Percentiles rank a stretch among this genome's conserved stretches.
Conservation (phyloP, 1,140 invertebrate genomes). For the Lanistes nyassanus region DNA sequence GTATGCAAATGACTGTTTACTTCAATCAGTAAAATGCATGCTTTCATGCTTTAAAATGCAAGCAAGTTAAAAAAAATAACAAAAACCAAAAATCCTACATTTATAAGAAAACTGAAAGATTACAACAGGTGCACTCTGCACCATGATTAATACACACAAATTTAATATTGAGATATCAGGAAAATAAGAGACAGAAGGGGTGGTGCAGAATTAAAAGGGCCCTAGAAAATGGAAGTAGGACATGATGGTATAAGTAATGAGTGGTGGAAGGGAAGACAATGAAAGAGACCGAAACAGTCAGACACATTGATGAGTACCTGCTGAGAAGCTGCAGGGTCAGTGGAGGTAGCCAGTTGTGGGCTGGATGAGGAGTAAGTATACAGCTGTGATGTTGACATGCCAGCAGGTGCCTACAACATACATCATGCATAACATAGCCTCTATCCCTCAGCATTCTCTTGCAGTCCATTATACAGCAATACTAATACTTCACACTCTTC, state of each 20-base stretch:
- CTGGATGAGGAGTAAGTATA: slow-evolving; percentile 78
- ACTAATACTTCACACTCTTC: too few species aligned
- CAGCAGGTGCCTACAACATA: slow-evolving; percentile 80
- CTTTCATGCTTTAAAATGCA: too few species aligned
- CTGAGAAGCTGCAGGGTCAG: slow-evolving; percentile 36
- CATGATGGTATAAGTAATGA: not conserved
- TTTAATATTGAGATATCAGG: not conserved
- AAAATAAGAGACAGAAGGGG: not conserved
- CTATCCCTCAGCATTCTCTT: too few species aligned
- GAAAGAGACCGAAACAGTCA: not conserved
- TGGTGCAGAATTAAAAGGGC: slow-evolving; percentile 26
- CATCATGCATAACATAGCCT: too few species aligned
- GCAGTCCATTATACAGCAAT: too few species aligned
- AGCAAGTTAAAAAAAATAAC: not conserved
- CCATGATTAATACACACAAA: not conserved
- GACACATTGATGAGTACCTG: slow-evolving; percentile 36
- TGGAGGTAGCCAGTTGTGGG: slow-evolving; percentile 65
- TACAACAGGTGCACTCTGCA: not conserved
- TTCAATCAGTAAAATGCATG: too few species aligned
- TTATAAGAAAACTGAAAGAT: not conserved
- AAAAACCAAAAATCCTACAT: not conserved
- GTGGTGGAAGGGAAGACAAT: not conserved
- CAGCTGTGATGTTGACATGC: slow-evolving; percentile 83
- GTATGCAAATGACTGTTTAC: too few species aligned
- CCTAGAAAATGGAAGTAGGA: slow-evolving; percentile 13